phyloP scores from a whole-genome alignment of 2,888 invertebrate genomes.

The Barypeithes pellucidus region DNA sequence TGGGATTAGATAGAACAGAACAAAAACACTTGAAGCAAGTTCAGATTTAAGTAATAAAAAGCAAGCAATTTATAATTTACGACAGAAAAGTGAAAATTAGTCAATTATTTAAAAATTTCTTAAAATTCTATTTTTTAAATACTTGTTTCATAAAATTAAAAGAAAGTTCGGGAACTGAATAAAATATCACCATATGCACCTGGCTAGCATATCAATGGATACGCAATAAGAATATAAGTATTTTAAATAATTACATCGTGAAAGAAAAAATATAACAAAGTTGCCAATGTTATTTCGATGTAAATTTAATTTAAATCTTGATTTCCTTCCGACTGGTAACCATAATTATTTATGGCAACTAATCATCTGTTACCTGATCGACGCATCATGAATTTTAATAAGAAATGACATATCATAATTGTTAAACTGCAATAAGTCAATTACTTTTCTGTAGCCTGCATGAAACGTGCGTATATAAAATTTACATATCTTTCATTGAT shows the following conservation, averaged over 20 bases:
- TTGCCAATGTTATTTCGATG: neutral
- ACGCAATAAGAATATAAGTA: too few relatives aligned
- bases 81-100: too few relatives aligned
- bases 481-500: constrained; percentile 23
- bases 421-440: constrained; percentile 27
- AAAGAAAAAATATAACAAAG: constrained; percentile 3
- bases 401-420: constrained; percentile 23
- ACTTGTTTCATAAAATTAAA: too few relatives aligned
- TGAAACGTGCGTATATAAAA: constrained; percentile 18
- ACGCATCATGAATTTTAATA: constrained; percentile 28
- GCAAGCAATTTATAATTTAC: too few relatives aligned
- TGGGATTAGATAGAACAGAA: too few relatives aligned
- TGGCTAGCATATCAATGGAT: too few relatives aligned
- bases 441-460: constrained; percentile 20
- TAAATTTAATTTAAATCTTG: constrained; percentile 22
- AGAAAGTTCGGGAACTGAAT: too few relatives aligned
- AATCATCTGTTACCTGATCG: constrained; percentile 31
- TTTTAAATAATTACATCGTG: neutral
- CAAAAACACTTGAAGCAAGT: too few relatives aligned
- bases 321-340: constrained; percentile 28
- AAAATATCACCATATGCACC: too few relatives aligned
- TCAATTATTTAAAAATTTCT: too few relatives aligned
- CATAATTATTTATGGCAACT: constrained; percentile 22
- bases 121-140: too few relatives aligned
- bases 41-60: too few relatives aligned